phyloP scores from a whole-genome alignment of 2,797 vertebrate species.

The Fringilla coelebs region DNA sequence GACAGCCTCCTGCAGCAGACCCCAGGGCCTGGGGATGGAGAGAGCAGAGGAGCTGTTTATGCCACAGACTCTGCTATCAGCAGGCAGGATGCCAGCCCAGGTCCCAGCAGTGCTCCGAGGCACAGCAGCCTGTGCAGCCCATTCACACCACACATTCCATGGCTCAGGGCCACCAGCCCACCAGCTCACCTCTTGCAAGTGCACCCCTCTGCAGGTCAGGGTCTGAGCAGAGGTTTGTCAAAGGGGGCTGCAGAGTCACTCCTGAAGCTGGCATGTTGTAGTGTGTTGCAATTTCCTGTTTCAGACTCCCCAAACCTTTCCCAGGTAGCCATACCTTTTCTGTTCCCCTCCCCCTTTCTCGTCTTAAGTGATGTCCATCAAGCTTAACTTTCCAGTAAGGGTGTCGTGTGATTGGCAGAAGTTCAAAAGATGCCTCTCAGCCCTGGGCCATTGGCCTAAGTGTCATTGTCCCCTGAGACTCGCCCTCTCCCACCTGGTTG shows the following conservation, averaged over 20 bases:
- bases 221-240: not conserved
- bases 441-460: too few relatives aligned
- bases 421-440: too few relatives aligned
- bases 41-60: not conserved
- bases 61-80: not conserved
- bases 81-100: not conserved
- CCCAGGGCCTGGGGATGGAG: not conserved
- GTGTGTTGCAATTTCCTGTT: too few relatives aligned
- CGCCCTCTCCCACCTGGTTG: too few relatives aligned
- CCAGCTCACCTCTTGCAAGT: not conserved
- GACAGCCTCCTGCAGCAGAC: not conserved
- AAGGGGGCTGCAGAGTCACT: fast-evolving
- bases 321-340: too few relatives aligned
- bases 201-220: not conserved
- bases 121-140: not conserved
- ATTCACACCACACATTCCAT: not conserved
- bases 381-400: too few relatives aligned
- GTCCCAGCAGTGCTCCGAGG: not conserved
- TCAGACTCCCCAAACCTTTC: too few relatives aligned
- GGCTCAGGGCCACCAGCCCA: not conserved
- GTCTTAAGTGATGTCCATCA: too few relatives aligned
- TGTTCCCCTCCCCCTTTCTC: too few relatives aligned
- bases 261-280: not conserved
- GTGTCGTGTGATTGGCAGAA: too few relatives aligned
- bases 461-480: too few relatives aligned